Percentiles rank a stretch among this genome's conserved stretches.
These are phyloP conservation scores for Myotis daubentonii DNA, from an alignment of 2,797 vertebrate species.

Conservation along the genomic window DNA sequence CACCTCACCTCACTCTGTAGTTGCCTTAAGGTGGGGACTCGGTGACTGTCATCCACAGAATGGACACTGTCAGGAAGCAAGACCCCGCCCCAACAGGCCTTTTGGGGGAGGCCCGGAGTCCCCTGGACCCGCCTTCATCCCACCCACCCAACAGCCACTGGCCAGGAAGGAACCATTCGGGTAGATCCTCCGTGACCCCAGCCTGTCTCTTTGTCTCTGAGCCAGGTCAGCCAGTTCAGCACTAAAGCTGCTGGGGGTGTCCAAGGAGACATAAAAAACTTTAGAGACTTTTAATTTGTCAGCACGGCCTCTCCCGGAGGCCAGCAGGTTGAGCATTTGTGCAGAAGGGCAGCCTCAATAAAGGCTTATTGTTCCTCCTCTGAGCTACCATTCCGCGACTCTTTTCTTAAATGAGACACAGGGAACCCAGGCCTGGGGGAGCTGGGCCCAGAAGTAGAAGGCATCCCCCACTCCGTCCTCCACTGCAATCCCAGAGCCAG, in stretches of 20 bases:
- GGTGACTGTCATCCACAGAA: not conserved
- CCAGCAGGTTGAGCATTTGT: conserved; percentile 87
- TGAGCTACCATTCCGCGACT: conserved; percentile 86
- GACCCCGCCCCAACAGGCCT: not conserved
- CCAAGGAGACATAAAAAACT: conserved; percentile 85
- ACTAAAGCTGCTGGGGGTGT: conserved; percentile 75
- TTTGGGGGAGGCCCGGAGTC: not conserved
- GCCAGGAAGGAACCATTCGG: not conserved
- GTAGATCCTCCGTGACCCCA: not conserved
- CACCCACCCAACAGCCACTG: not conserved
- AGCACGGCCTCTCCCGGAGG: conserved; percentile 85
- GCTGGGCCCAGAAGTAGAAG: not conserved
- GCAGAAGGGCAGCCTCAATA: conserved; percentile 87
- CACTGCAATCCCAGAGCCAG: not conserved
- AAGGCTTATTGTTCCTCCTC: conserved; percentile 89
- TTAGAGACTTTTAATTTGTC: conserved; percentile 90
- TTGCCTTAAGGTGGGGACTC: not conserved
- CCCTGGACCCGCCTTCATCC: too few relatives aligned
- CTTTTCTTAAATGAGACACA: conserved; percentile 90
- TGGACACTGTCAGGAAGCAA: not conserved
- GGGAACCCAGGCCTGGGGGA: conserved; percentile 54
- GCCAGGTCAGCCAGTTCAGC: conserved; percentile 28
- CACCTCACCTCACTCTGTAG: not conserved
- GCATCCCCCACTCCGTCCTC: not conserved
- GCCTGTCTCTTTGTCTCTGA: conserved; percentile 50